Evolutionary conservation across 2,888 invertebrate species (phyloP), one percentile per base, ranked within the genome.

Genomic region (Aphodius granarius): DNA sequence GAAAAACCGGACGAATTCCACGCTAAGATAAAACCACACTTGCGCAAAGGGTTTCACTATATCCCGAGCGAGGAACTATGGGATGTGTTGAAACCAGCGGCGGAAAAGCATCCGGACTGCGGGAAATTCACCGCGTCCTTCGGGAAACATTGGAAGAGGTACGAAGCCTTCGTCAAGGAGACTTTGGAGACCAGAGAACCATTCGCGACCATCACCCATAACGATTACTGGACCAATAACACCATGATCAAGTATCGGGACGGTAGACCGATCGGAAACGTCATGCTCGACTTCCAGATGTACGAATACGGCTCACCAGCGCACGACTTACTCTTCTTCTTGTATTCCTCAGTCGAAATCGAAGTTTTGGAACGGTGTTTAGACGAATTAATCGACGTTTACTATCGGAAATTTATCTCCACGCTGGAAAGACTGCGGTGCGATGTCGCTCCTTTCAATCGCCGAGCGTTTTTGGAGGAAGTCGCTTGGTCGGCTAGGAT

Each of bases 201-300:
- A 0, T 91, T 89, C 84, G 87, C 87, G 0, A 88, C 90, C 0
- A 86, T 91, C n/a, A 85, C 87, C 0, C 91, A 91, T 78, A 84
- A 86, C 2, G 91, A 91, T 81, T 85, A 89, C 66, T 91, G 91
- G 91, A 88, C 89, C n/a, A 91, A 91, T 80, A 91, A 91, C 79
- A 85, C 90, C 3, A 87, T 91, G 87, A 84, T 90, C 16, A 87
- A 87, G 79, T 86, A 87, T 68, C 62, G 18, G 19, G 65, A 77
- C 65, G 81, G 79, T 3, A 78, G 78, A 75, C 77, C 79, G 2
- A 75, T 72, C 21, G 21, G 17, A 3, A 78, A 89, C 0, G 89
- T 89, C 81, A 84, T 91, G 73, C 84, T 91, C 0, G 91, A 91
- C 80, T 91, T 91, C 79, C 91, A 91, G 83, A 85, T 89, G 64